These are phyloP conservation scores for Xylota sylvarum DNA, from an alignment of 2,888 invertebrate genomes.

Conservation along the genomic window DNA sequence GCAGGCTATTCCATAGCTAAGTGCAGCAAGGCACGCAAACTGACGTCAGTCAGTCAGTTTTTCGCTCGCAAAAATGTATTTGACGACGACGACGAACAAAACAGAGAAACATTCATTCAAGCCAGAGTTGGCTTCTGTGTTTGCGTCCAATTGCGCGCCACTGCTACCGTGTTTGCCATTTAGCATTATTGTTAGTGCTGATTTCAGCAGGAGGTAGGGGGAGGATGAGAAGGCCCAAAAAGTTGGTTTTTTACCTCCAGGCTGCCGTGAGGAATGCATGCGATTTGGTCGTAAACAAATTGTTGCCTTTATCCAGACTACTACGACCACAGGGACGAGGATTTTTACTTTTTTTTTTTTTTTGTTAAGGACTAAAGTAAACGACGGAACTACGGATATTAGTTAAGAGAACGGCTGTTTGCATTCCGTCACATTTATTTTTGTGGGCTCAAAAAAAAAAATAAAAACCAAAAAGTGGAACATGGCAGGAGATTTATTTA, in stretches of 20 bases:
- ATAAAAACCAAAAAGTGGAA: not conserved
- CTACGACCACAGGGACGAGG: not conserved
- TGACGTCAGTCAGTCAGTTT: constrained; percentile 63
- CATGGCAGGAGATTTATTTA: constrained; percentile 48
- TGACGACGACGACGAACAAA: constrained; percentile 39
- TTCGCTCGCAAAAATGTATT: constrained; percentile 36
- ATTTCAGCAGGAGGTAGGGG: constrained; percentile 5
- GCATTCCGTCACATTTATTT: constrained; percentile 71
- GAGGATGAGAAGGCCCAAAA: constrained; percentile 37
- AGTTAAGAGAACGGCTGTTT: constrained; percentile 61
- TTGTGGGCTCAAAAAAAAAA: constrained; percentile 18
- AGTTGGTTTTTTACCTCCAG: constrained; percentile 30
- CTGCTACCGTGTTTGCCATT: constrained; percentile 67
- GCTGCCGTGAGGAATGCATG: constrained; percentile 62
- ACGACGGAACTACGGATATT: constrained; percentile 73
- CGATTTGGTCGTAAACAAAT: constrained; percentile 72
- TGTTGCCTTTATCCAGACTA: constrained; percentile 55
- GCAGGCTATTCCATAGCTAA: constrained; percentile 62
- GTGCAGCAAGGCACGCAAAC: constrained; percentile 73
- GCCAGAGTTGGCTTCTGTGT: constrained; percentile 50
- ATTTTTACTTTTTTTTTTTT: constrained; percentile 17
- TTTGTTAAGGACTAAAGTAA: constrained; percentile 26
- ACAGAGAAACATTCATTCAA: constrained; percentile 50
- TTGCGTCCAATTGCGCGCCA: constrained; percentile 60
- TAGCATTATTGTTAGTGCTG: constrained; percentile 68